Conservation (phyloP, 1,140 invertebrate genomes). For the Dendroctonus valens region DNA sequence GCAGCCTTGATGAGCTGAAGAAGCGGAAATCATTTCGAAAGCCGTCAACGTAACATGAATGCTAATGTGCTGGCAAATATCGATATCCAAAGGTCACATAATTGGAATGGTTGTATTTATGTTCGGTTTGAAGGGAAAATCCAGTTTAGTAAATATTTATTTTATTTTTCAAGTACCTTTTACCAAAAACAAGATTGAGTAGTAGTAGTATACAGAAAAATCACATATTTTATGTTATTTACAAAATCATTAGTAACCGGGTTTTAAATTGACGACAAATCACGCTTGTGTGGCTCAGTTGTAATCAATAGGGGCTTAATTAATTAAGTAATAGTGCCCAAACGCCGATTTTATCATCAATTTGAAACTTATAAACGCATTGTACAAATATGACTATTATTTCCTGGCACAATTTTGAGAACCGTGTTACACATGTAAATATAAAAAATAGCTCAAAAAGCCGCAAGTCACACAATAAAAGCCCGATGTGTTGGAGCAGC, state of each 20-base stretch:
- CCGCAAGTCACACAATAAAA: too few species aligned
- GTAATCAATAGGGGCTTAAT: slow-evolving; percentile 4
- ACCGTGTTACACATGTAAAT: too few species aligned
- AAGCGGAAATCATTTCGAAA: neutral
- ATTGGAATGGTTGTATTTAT: neutral
- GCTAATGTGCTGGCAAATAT: neutral
- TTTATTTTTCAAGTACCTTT: slow-evolving; percentile 43
- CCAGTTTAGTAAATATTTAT: slow-evolving; percentile 45
- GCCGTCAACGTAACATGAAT: neutral
- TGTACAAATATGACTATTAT: neutral
- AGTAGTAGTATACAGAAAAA: slow-evolving; percentile 44
- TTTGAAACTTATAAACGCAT: neutral
- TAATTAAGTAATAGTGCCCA: neutral
- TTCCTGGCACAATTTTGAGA: too few species aligned
- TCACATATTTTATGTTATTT: slow-evolving; percentile 44
- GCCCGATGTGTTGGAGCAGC: too few species aligned
- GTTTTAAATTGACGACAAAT: slow-evolving; percentile 14
- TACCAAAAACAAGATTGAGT: slow-evolving; percentile 36
- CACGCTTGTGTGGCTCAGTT: too few species aligned
- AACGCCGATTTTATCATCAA: neutral
- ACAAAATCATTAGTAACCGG: slow-evolving; percentile 16
- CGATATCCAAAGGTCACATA: neutral
- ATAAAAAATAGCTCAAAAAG: too few species aligned
- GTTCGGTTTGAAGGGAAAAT: neutral
- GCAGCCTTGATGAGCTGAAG: neutral